phyloP scores from a whole-genome alignment of 2,113 vertebrate genomes.

The Microcebus griseorufus region DNA sequence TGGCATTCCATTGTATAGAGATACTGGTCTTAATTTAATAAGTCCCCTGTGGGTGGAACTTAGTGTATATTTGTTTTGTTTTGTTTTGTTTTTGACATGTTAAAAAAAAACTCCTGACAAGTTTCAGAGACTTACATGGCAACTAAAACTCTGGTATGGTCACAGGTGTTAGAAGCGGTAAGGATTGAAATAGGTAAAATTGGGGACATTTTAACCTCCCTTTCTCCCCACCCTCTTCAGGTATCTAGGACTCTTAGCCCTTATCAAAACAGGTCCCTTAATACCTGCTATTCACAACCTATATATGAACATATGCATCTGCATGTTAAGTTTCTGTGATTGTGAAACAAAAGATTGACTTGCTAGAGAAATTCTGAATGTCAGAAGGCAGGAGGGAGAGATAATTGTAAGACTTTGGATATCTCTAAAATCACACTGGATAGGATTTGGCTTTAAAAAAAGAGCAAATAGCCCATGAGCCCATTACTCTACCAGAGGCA shows the following conservation, averaged over 20 bases:
- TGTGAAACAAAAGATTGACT: conserved; percentile 9
- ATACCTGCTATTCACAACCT: background rate
- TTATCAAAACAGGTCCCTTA: background rate
- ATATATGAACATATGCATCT: background rate
- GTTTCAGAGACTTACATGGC: background rate
- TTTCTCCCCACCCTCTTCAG: background rate
- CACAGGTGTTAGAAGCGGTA: background rate
- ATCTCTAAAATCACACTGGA: background rate
- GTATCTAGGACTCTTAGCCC: conserved; percentile 16
- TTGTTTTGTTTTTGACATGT: background rate
- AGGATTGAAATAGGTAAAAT: background rate
- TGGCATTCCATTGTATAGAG: background rate
- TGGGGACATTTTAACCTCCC: background rate
- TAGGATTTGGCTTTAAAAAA: background rate
- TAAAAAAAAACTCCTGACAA: background rate
- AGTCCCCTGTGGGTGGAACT: background rate
- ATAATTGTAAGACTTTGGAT: background rate
- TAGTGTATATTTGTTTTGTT: background rate
- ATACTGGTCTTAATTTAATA: background rate
- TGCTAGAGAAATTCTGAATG: background rate
- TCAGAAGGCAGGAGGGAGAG: background rate
- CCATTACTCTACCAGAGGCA: background rate
- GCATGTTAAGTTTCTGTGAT: background rate
- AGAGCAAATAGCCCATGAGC: background rate
- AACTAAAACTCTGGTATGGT: background rate